Conservation (phyloP, 2,888 invertebrate genomes). For the Chloroclystis v-ata region DNA sequence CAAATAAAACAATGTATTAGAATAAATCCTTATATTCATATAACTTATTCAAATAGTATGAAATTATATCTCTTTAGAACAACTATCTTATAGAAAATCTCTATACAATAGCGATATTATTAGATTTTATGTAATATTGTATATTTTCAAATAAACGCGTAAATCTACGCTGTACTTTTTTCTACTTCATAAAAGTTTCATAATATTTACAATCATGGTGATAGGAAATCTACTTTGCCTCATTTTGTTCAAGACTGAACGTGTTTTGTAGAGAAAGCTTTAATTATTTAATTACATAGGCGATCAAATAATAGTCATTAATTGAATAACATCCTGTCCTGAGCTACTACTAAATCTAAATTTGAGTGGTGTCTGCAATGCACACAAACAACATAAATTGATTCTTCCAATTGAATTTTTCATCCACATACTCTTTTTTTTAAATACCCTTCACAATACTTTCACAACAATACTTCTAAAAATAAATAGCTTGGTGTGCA, state of each 20-base stretch:
- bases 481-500: conserved; percentile 7
- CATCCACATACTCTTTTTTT: neutral
- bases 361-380: conserved; percentile 33
- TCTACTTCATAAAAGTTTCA: conserved; percentile 32
- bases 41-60: conserved; percentile 46
- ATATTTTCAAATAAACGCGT: too few relatives aligned
- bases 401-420: neutral
- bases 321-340: conserved; percentile 40
- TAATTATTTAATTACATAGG: conserved; percentile 10
- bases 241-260: conserved; percentile 1
- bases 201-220: conserved; percentile 37
- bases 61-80: conserved; percentile 57
- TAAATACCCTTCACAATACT: conserved; percentile 9
- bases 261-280: conserved; percentile 10
- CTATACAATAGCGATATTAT: conserved; percentile 57
- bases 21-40: conserved; percentile 58
- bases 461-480: conserved; percentile 10
- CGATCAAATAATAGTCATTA: neutral
- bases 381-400: neutral
- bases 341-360: conserved; percentile 29
- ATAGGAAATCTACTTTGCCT: neutral
- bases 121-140: too few relatives aligned
- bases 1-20: conserved; percentile 30
- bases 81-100: conserved; percentile 52
- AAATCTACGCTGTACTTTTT: conserved; percentile 45